A percentile compares a stretch with the other conserved stretches of the same genome.
phyloP scores from a whole-genome alignment of 2,797 vertebrate species.

The Mus spretus region DNA sequence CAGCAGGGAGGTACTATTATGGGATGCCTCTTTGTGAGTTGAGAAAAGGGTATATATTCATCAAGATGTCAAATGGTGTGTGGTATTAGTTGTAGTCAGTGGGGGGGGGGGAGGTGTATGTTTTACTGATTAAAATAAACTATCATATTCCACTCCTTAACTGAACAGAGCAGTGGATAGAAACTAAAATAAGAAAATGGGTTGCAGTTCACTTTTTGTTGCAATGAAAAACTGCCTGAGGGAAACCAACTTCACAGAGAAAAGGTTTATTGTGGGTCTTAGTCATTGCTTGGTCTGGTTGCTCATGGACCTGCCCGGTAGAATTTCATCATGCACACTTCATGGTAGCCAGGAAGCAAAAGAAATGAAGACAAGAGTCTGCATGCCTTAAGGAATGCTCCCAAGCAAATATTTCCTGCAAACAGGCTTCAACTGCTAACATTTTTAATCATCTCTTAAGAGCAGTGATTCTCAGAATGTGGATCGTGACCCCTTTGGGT shows the following conservation, averaged over 20 bases:
- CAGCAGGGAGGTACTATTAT: neutral
- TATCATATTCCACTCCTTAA: neutral
- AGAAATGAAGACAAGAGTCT: neutral
- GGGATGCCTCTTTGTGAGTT: slow-evolving; percentile 9
- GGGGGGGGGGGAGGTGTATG: neutral
- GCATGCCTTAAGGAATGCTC: neutral
- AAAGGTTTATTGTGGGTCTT: neutral
- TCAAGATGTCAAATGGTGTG: neutral
- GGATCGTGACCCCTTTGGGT: neutral
- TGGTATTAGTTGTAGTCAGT: neutral
- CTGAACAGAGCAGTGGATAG: neutral
- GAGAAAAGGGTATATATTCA: neutral
- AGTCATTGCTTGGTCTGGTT: neutral
- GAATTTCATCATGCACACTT: neutral
- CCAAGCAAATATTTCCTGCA: neutral
- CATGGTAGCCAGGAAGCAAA: neutral
- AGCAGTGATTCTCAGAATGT: neutral
- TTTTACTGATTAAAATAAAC: neutral
- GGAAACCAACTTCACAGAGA: neutral
- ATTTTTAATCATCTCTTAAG: neutral
- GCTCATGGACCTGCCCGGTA: neutral
- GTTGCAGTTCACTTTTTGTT: neutral
- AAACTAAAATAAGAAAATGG: neutral
- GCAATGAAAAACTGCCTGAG: neutral
- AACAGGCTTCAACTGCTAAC: neutral